phyloP scores from a whole-genome alignment of 2,113 vertebrate genomes.

The Sapajus apella region DNA sequence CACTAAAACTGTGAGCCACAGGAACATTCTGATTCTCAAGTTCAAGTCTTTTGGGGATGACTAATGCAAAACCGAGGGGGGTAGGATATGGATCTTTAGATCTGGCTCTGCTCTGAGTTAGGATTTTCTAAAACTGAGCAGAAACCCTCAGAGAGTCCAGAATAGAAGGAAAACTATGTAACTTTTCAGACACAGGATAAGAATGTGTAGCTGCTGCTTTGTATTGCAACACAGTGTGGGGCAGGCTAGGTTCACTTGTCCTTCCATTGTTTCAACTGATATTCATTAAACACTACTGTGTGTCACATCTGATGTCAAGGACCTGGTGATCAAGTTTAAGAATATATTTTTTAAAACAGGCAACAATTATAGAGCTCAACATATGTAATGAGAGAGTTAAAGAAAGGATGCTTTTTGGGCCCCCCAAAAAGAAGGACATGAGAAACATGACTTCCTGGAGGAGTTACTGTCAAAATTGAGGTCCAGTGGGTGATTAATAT shows the following conservation, averaged over 20 bases:
- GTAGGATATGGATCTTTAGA: neutral
- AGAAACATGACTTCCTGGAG: neutral
- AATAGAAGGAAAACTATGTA: neutral
- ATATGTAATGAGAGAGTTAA: neutral
- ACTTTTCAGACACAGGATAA: neutral
- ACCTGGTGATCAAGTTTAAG: neutral
- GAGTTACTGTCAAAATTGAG: neutral
- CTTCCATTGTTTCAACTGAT: neutral
- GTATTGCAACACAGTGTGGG: neutral
- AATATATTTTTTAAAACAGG: neutral
- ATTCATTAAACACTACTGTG: neutral
- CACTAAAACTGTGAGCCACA: neutral
- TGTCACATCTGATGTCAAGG: neutral
- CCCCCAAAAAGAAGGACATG: neutral
- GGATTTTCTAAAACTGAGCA: neutral
- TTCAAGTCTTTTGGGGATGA: neutral
- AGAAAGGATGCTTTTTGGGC: neutral
- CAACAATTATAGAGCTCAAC: neutral
- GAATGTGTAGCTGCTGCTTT: neutral
- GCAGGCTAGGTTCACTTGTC: neutral
- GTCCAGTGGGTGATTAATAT: no score
- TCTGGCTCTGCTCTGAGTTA: neutral
- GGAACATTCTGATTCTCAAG: neutral
- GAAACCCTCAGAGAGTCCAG: neutral
- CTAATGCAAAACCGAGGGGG: neutral